Conservation (phyloP, 2,888 invertebrate species). For the Pasiphila rectangulata region DNA sequence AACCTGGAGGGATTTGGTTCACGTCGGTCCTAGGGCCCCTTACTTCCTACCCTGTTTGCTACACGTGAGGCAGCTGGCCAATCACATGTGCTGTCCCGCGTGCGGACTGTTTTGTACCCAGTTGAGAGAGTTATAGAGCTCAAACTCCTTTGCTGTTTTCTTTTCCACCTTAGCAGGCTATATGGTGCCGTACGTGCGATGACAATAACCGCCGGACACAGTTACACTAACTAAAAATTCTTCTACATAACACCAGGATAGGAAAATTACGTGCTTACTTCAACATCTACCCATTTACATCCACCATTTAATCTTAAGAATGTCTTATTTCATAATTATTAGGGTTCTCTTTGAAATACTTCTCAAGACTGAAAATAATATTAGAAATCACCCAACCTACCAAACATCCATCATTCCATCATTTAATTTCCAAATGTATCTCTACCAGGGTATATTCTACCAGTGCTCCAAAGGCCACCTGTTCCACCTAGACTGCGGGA, state of each 20-base stretch:
- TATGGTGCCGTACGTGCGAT: too few species aligned
- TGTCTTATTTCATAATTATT: too few species aligned
- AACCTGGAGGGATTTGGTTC: slow-evolving; percentile 77
- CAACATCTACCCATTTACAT: too few species aligned
- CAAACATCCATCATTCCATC: too few species aligned
- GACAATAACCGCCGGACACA: slow-evolving; percentile 32
- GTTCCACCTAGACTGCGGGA: slow-evolving; percentile 90
- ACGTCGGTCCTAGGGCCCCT: slow-evolving; percentile 88
- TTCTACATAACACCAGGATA: too few species aligned
- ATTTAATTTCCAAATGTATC: too few species aligned
- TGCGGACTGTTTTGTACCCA: slow-evolving; percentile 95
- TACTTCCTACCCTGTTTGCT: slow-evolving; percentile 89
- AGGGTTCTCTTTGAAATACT: too few species aligned
- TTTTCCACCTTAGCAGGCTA: too few species aligned
- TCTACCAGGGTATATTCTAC: slow-evolving; percentile 87
- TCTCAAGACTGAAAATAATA: too few species aligned
- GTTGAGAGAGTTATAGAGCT: slow-evolving; percentile 59
- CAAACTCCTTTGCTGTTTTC: background rate
- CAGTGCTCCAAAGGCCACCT: slow-evolving; percentile 90
- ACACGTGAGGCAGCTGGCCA: slow-evolving; percentile 86
- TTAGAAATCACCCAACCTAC: background rate
- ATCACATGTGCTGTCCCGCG: slow-evolving; percentile 94
- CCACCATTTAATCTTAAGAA: too few species aligned
- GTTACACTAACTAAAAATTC: too few species aligned
- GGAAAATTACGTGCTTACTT: too few species aligned